Evolutionary conservation across 2,797 vertebrate genomes (phyloP).

Genomic region (Sitta carolinensis): DNA sequence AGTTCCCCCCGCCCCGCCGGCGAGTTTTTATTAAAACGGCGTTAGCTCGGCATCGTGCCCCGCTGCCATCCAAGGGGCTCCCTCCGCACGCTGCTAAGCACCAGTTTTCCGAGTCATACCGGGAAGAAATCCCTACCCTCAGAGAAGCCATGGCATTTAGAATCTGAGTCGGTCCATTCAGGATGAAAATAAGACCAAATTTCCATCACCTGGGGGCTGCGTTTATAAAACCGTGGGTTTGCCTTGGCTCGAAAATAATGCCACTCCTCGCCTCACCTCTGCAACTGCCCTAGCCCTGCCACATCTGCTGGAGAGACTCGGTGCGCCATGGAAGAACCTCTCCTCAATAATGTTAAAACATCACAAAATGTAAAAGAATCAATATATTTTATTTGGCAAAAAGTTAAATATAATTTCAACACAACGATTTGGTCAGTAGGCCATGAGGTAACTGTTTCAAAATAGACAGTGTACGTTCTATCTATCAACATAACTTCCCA

Average conservation of each 20-base stretch:
- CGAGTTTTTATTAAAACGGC: not conserved
- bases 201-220: not conserved
- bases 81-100: not conserved
- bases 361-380: slow-evolving; percentile 74
- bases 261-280: not conserved
- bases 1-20: not conserved
- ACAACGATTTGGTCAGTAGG: slow-evolving; percentile 88
- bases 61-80: not conserved
- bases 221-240: not conserved
- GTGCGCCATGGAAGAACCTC: not conserved
- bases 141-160: not conserved
- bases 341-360: slow-evolving; percentile 56
- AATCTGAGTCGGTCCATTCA: not conserved
- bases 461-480: slow-evolving; percentile 80
- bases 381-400: slow-evolving; percentile 84
- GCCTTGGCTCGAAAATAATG: not conserved
- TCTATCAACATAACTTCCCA: slow-evolving; percentile 67
- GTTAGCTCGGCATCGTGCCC: not conserved
- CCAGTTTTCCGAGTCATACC: not conserved
- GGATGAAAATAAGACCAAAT: not conserved
- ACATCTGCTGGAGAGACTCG: not conserved
- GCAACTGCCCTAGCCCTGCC: not conserved
- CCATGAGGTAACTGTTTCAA: slow-evolving; percentile 91
- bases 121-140: not conserved
- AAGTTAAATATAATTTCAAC: slow-evolving; percentile 84